phyloP scores from a whole-genome alignment of 2,113 vertebrate species.

The Misgurnus anguillicaudatus region DNA sequence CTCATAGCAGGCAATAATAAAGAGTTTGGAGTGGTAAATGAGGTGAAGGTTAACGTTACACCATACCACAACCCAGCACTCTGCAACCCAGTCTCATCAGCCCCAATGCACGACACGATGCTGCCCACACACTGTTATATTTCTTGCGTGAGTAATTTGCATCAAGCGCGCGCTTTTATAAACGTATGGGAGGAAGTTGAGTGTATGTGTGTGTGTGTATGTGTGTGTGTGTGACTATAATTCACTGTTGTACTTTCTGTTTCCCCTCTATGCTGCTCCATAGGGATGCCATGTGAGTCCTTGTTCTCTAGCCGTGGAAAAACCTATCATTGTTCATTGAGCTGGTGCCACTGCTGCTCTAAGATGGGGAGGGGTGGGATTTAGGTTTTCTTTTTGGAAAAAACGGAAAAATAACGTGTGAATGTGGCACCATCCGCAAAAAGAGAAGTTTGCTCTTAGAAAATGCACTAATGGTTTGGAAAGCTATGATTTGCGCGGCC shows the following conservation, averaged over 20 bases:
- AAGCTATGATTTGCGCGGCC: slow-evolving; percentile 61
- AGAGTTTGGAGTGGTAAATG: slow-evolving; percentile 41
- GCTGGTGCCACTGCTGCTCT: slow-evolving; percentile 77
- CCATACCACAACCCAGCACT: slow-evolving; percentile 37
- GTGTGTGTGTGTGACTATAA: slow-evolving; percentile 72
- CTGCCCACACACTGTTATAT: slow-evolving; percentile 34
- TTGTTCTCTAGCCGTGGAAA: slow-evolving; percentile 73
- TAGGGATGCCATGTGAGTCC: slow-evolving; percentile 95
- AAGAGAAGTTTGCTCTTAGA: slow-evolving; percentile 26
- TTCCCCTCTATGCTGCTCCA: slow-evolving; percentile 85
- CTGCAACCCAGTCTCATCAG: slow-evolving; percentile 38
- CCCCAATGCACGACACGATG: slow-evolving; percentile 43
- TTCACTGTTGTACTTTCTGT: slow-evolving; percentile 83
- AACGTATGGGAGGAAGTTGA: slow-evolving; percentile 27
- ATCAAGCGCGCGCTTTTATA: slow-evolving; percentile 53
- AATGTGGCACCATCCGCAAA: slow-evolving; percentile 57
- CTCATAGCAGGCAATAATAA: slow-evolving; percentile 2
- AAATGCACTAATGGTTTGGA: slow-evolving; percentile 50
- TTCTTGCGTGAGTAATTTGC: slow-evolving; percentile 42
- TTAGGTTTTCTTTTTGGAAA: slow-evolving; percentile 7
- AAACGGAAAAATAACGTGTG: slow-evolving; percentile 36
- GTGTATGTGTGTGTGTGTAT: slow-evolving; percentile 36
- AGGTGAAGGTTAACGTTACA: slow-evolving; percentile 38
- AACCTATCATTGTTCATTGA: slow-evolving; percentile 71
- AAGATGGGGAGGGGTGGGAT: slow-evolving; percentile 55